Base-by-base conservation (phyloP, 2,113 vertebrate species). In the Clinocottus analis region DNA sequence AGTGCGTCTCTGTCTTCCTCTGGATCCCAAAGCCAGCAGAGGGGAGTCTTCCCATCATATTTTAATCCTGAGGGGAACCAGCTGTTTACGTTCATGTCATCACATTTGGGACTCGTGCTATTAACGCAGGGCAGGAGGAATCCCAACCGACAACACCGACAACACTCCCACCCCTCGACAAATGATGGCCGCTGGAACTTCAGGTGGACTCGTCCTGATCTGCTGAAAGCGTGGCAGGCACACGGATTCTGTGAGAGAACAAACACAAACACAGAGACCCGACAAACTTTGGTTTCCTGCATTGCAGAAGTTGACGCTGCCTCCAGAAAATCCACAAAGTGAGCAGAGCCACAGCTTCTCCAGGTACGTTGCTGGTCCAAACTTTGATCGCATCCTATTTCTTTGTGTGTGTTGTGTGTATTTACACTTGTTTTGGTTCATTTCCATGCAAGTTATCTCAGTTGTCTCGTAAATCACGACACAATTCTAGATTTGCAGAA, bases 111-210 rank as follows among this genome's bases (percentile, higher is more conserved):
- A 69, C 3, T 72, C 1, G 9, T 29, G 35, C 43, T 17, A 82
- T 84, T 66, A 72, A 55, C n/a, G 25, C 67, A 66, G 47, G 41
- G 37, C 49, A 60, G 71, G 59, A 71, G 82, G 72, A 66, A 70
- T 66, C 17, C 60, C 17, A 37, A 27, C 19, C 71, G 39, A 4
- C 45, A 21, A 47, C 37, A 14, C 25, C 14, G 29, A n/a, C n/a
- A 8, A 14, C 23, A 3, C 33, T 8, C 47, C 47, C 3, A 3
- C 41, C 4, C 41, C n/a, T n/a, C n/a, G n/a, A 60, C 27, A 61
- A 23, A 35, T 47, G 29, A 49, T 19, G 13, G 13, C 39, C 35
- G 29, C 27, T 25, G 21, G 21, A 51, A 25, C 19, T 23, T 72
- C 4, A 47, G 14, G 21, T 55, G 29, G 17, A 53, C 47, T 39